Evolutionary conservation across 92 coral and sea anemone species (phyloP), one percentile per base, ranked within the genome.

Genomic region (Bergia puertoricense): DNA sequence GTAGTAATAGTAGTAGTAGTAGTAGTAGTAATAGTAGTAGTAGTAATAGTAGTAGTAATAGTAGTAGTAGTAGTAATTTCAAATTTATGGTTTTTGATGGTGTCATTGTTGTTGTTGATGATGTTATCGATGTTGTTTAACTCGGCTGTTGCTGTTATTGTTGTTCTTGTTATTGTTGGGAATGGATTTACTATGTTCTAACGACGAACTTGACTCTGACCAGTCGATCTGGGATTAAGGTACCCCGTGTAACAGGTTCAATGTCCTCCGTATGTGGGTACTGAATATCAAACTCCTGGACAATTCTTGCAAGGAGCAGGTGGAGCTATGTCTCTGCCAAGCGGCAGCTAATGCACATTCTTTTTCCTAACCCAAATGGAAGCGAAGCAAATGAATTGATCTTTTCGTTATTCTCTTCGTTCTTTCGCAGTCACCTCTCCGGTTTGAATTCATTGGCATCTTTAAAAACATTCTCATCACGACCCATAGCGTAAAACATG

Each of bases 351-450:
- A 30, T 30, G 30, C 30, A 30, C 30, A 30, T 30, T 30, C 30
- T 81, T 78, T 92, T 90, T 65, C 97, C 97, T 84, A 94, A 92
- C 1, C 97, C 97, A 89, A 94, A 94, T 14, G 97, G 97, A 83
- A 86, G 74, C 41, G 95, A 91, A 68, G 91, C 86, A 81, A 94
- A 94, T 14, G 57, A 84, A 38, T 51, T 45, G 41, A 54, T 16
- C 56, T 77, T 37, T n/a, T 79, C 41, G 39, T 69, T 39, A 48
- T 82, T 76, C 7, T 79, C 78, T 40, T 59, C 22, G 23, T 68
- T 18, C 11, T 77, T 57, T 37, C 94, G 81, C 72, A 94, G 91
- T 95, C 98, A 94, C 57, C 98, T 86, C 54, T 93, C 98, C 38
- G 98, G 98, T 13, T 43, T 75, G 76, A 94, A 94, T 3, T 79